Percentiles rank a stretch among this genome's conserved stretches.
Conservation (phyloP, 2,888 invertebrate genomes). For the Dromius quadrimaculatus region DNA sequence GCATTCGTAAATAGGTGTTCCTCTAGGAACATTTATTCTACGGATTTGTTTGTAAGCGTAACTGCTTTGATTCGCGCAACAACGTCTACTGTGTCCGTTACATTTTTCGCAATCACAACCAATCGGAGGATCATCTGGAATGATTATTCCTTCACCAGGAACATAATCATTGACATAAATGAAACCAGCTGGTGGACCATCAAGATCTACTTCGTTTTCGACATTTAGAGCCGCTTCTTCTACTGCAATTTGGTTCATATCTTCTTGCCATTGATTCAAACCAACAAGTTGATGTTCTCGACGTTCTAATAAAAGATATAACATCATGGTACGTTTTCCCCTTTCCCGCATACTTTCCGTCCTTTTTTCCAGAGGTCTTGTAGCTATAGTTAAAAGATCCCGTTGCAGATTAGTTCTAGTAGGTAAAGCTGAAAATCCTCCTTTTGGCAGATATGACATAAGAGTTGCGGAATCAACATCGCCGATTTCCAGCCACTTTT, state of each 20-base stretch:
- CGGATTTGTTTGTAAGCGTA: slow-evolving; percentile 81
- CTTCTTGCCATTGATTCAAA: slow-evolving; percentile 79
- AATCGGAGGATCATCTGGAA: slow-evolving; percentile 82
- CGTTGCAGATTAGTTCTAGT: slow-evolving; percentile 65
- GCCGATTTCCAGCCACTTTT: slow-evolving; percentile 59
- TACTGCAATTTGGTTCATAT: slow-evolving; percentile 78
- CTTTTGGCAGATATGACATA: slow-evolving; percentile 63
- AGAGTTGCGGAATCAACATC: slow-evolving; percentile 66
- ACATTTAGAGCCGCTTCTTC: slow-evolving; percentile 79
- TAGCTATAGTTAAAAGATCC: slow-evolving; percentile 67
- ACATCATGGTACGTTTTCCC: slow-evolving; percentile 68
- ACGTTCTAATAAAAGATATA: slow-evolving; percentile 67
- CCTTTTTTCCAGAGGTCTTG: slow-evolving; percentile 64
- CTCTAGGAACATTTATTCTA: slow-evolving; percentile 77
- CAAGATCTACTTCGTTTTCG: slow-evolving; percentile 86
- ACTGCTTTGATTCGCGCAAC: slow-evolving; percentile 73
- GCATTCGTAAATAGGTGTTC: slow-evolving; percentile 93
- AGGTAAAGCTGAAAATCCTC: slow-evolving; percentile 62
- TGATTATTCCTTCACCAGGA: slow-evolving; percentile 76
- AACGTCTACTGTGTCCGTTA: slow-evolving; percentile 69
- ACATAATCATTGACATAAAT: slow-evolving; percentile 86
- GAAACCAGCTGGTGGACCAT: slow-evolving; percentile 84
- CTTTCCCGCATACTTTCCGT: slow-evolving; percentile 66
- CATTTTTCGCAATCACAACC: slow-evolving; percentile 83
- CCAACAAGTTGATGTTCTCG: slow-evolving; percentile 73